These are phyloP conservation scores for Isaurus tuberculatus DNA, from an alignment of 92 coral and sea anemone species.

Conservation along the genomic window DNA sequence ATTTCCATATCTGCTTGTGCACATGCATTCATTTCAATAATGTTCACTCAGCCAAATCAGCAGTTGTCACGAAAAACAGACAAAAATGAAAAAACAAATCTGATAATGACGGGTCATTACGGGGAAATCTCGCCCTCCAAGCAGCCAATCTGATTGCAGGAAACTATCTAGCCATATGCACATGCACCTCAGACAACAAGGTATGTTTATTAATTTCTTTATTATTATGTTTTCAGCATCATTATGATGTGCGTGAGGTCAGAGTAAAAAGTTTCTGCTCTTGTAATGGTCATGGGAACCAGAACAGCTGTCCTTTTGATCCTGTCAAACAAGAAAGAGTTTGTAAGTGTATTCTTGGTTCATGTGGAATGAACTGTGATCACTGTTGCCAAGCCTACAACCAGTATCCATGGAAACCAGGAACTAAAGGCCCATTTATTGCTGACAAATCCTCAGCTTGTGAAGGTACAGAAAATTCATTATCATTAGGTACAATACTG, in stretches of 20 bases:
- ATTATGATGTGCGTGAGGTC: conserved; percentile 89
- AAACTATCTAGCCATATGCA: too few species aligned
- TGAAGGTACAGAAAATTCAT: conserved; percentile 68
- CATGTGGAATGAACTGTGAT: conserved; percentile 88
- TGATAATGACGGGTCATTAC: too few species aligned
- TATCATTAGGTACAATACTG: too few species aligned
- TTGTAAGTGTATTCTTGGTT: conserved; percentile 81
- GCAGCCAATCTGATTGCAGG: too few species aligned
- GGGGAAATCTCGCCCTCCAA: too few species aligned
- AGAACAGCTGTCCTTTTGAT: conserved; percentile 64
- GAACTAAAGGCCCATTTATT: conserved; percentile 78
- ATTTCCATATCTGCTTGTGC: too few species aligned
- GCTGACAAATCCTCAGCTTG: conserved; percentile 86
- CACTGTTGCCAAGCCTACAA: conserved; percentile 86
- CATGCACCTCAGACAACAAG: too few species aligned
- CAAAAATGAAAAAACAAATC: too few species aligned
- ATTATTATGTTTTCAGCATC: conserved; percentile 60
- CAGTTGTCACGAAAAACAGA: too few species aligned
- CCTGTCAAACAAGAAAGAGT: conserved; percentile 61
- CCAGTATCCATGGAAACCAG: conserved; percentile 92
- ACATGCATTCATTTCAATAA: too few species aligned
- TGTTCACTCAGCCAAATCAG: too few species aligned
- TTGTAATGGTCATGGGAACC: conserved; percentile 96
- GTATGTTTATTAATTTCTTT: too few species aligned
- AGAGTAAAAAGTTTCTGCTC: conserved; percentile 73